Evolutionary conservation across 2,113 vertebrate species (phyloP).

Genomic region (Chroicocephalus ridibundus): DNA sequence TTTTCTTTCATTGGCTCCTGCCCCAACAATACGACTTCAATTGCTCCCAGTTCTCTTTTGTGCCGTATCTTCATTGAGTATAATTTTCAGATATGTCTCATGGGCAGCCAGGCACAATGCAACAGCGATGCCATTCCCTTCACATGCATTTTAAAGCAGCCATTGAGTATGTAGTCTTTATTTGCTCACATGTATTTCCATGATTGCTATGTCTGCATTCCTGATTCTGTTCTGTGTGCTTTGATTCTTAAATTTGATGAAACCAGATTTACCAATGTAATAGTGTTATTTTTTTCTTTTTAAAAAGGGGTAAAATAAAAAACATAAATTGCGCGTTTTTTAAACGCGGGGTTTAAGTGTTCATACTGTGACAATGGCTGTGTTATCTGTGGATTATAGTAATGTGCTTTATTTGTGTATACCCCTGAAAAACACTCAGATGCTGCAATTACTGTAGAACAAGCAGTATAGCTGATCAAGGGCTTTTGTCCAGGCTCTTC

Average conservation of each 20-base stretch:
- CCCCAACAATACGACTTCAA: constrained; percentile 19
- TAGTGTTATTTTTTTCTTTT: neutral
- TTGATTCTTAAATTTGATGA: neutral
- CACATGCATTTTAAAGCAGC: neutral
- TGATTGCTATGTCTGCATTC: neutral
- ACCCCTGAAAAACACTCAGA: constrained; percentile 23
- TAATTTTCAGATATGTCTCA: neutral
- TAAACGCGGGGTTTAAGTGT: constrained; percentile 1
- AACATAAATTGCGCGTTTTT: neutral
- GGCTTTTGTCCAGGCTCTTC: constrained; percentile 27
- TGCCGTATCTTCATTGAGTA: neutral
- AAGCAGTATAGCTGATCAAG: constrained; percentile 29
- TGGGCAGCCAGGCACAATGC: neutral
- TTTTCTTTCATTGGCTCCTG: constrained; percentile 25
- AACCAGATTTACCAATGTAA: neutral
- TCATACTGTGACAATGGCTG: neutral
- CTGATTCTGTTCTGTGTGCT: neutral
- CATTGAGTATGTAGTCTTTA: neutral
- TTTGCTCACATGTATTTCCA: neutral
- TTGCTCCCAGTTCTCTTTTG: constrained; percentile 12
- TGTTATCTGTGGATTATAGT: neutral
- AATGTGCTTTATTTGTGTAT: neutral
- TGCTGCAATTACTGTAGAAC: constrained; percentile 13
- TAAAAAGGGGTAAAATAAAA: constrained; percentile 16
- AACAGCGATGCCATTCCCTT: neutral